phyloP scores from a whole-genome alignment of 2,888 invertebrate species.

The Penaeus monodon region DNA sequence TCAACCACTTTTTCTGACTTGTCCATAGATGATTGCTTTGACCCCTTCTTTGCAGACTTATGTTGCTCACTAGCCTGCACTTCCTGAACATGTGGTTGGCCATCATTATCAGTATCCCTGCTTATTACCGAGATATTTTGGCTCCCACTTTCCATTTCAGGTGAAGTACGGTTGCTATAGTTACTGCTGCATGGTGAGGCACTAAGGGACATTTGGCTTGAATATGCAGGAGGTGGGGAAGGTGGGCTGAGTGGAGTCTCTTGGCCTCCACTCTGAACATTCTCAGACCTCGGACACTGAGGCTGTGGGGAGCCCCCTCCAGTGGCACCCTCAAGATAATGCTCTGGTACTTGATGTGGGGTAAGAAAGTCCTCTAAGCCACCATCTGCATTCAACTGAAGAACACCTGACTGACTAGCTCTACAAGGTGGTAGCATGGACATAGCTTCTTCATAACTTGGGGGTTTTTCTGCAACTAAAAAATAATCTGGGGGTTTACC shows the following conservation, averaged over 20 bases:
- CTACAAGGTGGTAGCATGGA: conserved; percentile 49
- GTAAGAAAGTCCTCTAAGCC: conserved; percentile 42
- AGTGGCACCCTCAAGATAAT: conserved; percentile 39
- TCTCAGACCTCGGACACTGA: conserved; percentile 8
- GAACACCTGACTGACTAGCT: conserved; percentile 23
- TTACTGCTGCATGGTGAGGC: conserved; percentile 34
- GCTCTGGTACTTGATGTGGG: conserved; percentile 50
- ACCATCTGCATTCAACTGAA: conserved; percentile 41
- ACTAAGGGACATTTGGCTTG: conserved; percentile 39
- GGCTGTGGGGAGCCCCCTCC: conserved; percentile 17
- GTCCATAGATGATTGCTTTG: no score
- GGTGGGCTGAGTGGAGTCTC: conserved; percentile 13
- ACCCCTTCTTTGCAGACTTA: no score
- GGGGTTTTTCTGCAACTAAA: conserved; percentile 56
- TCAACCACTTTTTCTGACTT: no score
- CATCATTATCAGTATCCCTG: no score
- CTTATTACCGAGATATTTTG: no score
- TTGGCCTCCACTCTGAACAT: background rate
- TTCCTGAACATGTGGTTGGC: no score
- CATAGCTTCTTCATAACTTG: conserved; percentile 61
- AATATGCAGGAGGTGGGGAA: conserved; percentile 39
- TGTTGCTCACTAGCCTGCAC: no score
- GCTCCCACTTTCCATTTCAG: no score
- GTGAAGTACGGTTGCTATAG: background rate
- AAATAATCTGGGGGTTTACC: conserved; percentile 54